Percentiles rank a stretch among this genome's conserved stretches.
These are phyloP conservation scores for Australoheros facetus DNA, from an alignment of 2,797 vertebrate genomes.

Conservation along the genomic window DNA sequence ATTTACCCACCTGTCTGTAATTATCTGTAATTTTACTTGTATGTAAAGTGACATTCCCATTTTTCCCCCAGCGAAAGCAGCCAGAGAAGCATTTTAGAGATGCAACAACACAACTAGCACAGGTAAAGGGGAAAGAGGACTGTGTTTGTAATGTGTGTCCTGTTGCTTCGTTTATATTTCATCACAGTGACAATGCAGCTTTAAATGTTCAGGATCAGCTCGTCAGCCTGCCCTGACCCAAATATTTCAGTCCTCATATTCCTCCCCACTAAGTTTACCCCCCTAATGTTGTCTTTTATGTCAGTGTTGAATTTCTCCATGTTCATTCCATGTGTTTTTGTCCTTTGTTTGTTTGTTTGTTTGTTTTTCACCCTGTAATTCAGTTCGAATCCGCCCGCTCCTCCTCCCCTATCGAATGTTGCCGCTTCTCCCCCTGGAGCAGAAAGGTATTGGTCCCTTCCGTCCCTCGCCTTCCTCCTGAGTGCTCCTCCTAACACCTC, in stretches of 20 bases:
- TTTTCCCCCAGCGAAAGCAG: constrained; percentile 29
- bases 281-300: not conserved
- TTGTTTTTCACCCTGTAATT: constrained; percentile 71
- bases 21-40: not conserved
- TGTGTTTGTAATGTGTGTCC: not conserved
- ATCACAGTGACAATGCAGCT: not conserved
- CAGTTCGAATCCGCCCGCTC: constrained; percentile 94
- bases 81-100: constrained; percentile 55
- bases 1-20: not conserved
- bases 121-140: constrained; percentile 56
- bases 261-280: not conserved
- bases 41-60: constrained; percentile 1
- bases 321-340: constrained; percentile 70
- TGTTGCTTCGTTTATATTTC: constrained; percentile 7
- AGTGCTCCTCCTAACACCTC: constrained; percentile 27
- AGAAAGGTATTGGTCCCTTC: constrained; percentile 93
- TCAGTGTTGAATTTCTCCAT: constrained; percentile 21
- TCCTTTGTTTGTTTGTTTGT: constrained; percentile 44
- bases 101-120: constrained; percentile 51
- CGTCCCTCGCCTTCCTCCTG: constrained; percentile 1
- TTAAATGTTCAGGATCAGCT: not conserved
- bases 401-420: constrained; percentile 96
- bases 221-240: not conserved
- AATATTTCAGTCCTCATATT: not conserved
- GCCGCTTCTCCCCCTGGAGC: constrained; percentile 97